Conservation (phyloP, 2,888 invertebrate genomes). For the Tanypteryx hageni region DNA sequence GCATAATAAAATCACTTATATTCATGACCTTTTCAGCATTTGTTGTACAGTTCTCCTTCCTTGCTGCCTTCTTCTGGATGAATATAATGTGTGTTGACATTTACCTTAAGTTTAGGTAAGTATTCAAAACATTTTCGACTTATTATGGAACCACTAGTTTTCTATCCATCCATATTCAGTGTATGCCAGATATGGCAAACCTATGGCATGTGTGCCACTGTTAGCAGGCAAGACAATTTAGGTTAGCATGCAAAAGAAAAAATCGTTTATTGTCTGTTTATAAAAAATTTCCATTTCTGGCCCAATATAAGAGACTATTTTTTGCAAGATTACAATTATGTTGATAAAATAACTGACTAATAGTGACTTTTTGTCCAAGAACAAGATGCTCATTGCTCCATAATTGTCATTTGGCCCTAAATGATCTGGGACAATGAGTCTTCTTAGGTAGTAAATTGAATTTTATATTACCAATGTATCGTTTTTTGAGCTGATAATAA, state of each 20-base stretch:
- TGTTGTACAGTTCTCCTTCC: conserved; percentile 47
- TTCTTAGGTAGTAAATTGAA: too few relatives aligned
- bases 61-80: conserved; percentile 48
- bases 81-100: conserved; percentile 37
- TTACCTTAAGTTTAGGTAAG: conserved; percentile 42
- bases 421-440: too few relatives aligned
- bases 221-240: too few relatives aligned
- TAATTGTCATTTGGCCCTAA: too few relatives aligned
- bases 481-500: too few relatives aligned
- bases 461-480: too few relatives aligned
- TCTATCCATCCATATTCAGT: background rate
- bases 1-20: background rate
- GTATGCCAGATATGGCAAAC: background rate
- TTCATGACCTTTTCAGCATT: conserved; percentile 8
- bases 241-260: background rate
- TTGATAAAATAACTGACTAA: too few relatives aligned
- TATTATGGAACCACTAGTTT: background rate
- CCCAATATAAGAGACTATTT: too few relatives aligned
- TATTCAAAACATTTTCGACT: background rate
- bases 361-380: too few relatives aligned
- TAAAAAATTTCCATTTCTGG: background rate
- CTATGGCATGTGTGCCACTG: background rate
- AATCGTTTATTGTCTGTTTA: background rate
- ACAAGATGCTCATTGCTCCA: too few relatives aligned
- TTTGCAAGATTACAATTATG: too few relatives aligned